Evolutionary conservation across 1,140 invertebrate species (phyloP).

Genomic region (Trichoplusia ni): DNA sequence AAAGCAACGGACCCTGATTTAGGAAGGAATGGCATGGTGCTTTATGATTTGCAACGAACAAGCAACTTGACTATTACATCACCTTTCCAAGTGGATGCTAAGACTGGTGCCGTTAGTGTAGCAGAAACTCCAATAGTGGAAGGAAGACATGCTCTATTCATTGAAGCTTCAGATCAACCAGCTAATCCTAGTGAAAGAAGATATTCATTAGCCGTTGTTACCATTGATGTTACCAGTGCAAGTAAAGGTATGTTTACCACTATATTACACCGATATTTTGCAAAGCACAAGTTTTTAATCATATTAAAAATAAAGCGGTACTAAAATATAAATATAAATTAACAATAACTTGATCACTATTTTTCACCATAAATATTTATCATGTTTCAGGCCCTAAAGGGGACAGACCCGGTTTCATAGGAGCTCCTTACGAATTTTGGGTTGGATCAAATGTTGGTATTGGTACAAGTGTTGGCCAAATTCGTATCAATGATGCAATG

Average conservation of each 20-base stretch:
- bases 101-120: conserved; percentile 87
- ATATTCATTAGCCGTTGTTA: conserved; percentile 91
- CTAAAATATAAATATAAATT: conserved; percentile 2
- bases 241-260: conserved; percentile 81
- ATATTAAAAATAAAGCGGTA: not conserved
- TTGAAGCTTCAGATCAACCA: conserved; percentile 91
- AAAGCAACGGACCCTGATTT: conserved; percentile 91
- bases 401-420: conserved; percentile 90
- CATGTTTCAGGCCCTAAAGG: conserved; percentile 70
- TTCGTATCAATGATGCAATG: conserved; percentile 87
- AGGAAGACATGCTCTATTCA: conserved; percentile 89
- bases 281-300: too few relatives aligned
- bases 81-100: conserved; percentile 87
- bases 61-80: conserved; percentile 85
- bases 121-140: conserved; percentile 84
- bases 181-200: conserved; percentile 90
- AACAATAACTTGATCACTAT: too few relatives aligned
- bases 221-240: conserved; percentile 85
- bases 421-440: conserved; percentile 95
- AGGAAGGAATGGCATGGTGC: conserved; percentile 89
- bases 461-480: conserved; percentile 93
- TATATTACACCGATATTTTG: not conserved
- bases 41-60: conserved; percentile 88
- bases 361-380: too few relatives aligned
- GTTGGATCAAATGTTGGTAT: conserved; percentile 91